phyloP scores from a whole-genome alignment of 2,113 vertebrate species.

The Prunella fulvescens region DNA sequence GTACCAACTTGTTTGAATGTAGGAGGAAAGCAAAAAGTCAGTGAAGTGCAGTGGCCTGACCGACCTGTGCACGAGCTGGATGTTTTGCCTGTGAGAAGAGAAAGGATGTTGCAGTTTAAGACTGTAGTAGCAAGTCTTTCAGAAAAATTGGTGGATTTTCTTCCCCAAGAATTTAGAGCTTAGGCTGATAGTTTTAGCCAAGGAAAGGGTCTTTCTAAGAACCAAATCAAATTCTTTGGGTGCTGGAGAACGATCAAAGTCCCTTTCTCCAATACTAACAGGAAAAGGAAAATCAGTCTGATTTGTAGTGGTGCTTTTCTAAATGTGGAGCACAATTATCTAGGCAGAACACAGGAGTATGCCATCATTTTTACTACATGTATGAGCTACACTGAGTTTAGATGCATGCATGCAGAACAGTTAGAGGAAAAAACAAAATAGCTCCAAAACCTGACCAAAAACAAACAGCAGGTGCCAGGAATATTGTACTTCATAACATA shows the following conservation, averaged over 20 bases:
- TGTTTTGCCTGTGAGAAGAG: neutral
- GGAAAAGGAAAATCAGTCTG: neutral
- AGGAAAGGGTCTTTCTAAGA: neutral
- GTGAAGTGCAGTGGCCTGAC: neutral
- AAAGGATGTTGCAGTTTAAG: neutral
- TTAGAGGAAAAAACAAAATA: neutral
- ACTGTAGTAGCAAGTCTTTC: neutral
- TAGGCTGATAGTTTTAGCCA: neutral
- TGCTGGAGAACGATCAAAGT: neutral
- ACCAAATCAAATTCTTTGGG: neutral
- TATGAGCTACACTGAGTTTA: neutral
- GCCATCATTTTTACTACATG: neutral
- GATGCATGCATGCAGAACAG: neutral
- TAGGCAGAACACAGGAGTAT: neutral
- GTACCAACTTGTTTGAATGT: slow-evolving; percentile 5
- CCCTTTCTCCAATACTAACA: neutral
- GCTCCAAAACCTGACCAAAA: accelerated
- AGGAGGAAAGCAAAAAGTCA: slow-evolving; percentile 61
- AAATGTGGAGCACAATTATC: neutral
- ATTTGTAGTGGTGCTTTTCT: neutral
- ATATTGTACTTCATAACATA: neutral
- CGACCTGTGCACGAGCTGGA: accelerated
- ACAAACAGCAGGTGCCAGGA: neutral
- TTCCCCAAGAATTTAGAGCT: neutral
- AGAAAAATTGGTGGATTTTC: neutral